Percentiles rank a stretch among this genome's conserved stretches.
These are phyloP conservation scores for Neosalanx taihuensis DNA, from an alignment of 2,797 vertebrate species.

Conservation along the genomic window DNA sequence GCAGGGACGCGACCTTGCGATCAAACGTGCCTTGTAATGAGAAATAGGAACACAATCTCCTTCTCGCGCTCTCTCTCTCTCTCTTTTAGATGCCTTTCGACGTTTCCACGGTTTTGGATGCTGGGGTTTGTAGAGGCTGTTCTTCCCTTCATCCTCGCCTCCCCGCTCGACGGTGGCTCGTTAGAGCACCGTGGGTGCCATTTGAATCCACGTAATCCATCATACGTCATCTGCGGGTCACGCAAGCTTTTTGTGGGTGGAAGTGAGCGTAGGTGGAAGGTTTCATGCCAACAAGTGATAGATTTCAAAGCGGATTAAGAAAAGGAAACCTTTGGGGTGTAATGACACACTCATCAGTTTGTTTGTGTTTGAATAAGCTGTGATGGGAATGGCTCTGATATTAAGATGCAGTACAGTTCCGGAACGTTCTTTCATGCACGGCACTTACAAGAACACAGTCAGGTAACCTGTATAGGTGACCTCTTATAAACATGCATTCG, in stretches of 20 bases:
- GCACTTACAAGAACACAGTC: too few relatives aligned
- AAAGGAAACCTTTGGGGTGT: too few relatives aligned
- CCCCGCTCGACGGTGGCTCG: constrained; percentile 15
- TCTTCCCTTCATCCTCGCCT: constrained; percentile 22
- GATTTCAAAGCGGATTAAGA: too few relatives aligned
- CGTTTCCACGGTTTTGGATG: constrained; percentile 16
- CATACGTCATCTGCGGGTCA: constrained; percentile 11
- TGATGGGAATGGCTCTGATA: too few relatives aligned
- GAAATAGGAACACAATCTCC: constrained; percentile 20
- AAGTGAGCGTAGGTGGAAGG: constrained; percentile 17
- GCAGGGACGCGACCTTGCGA: constrained; percentile 52
- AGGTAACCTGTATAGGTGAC: too few relatives aligned
- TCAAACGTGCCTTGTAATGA: constrained; percentile 58
- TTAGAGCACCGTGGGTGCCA: constrained; percentile 33
- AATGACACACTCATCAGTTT: too few relatives aligned
- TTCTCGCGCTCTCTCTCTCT: constrained; percentile 16
- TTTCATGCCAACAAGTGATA: not conserved
- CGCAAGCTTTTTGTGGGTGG: constrained; percentile 15
- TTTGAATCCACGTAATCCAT: constrained; percentile 26
- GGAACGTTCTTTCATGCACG: too few relatives aligned
- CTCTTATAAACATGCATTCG: too few relatives aligned
- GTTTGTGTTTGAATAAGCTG: too few relatives aligned
- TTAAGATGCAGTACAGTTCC: too few relatives aligned
- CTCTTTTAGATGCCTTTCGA: constrained; percentile 1
- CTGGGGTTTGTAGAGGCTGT: constrained; percentile 4